These are phyloP conservation scores for Aradophagus sp. DNA, from an alignment of 1,140 invertebrate genomes.

Conservation along the genomic window DNA sequence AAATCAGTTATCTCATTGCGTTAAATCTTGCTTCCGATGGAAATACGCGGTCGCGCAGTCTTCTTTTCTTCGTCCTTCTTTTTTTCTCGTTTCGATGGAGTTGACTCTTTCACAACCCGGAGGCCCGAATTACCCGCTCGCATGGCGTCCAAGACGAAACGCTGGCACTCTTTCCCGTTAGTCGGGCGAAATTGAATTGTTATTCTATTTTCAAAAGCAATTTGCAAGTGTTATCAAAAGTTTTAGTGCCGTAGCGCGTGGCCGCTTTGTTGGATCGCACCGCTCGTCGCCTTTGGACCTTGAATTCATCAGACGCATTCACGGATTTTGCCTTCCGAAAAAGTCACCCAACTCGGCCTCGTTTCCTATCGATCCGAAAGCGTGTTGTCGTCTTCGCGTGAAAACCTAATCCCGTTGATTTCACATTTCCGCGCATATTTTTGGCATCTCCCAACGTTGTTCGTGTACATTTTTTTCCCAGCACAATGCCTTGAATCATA, in stretches of 20 bases:
- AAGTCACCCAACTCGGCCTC: conserved; percentile 30
- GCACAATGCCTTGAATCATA: no score
- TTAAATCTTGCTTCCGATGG: conserved; percentile 36
- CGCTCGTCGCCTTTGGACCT: conserved; percentile 30
- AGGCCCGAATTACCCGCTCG: conserved; percentile 30
- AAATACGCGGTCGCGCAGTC: conserved; percentile 12
- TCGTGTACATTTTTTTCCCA: no score
- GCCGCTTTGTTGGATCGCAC: conserved; percentile 33
- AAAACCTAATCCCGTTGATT: no score
- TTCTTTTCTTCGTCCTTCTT: conserved; percentile 29
- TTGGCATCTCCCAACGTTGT: no score
- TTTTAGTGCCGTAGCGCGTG: conserved; percentile 37
- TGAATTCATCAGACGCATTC: conserved; percentile 47
- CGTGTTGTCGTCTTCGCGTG: neutral
- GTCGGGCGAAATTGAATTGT: conserved; percentile 69
- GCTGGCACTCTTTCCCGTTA: conserved; percentile 15
- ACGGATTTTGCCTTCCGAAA: conserved; percentile 24
- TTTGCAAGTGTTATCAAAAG: conserved; percentile 74
- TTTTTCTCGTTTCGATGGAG: conserved; percentile 10
- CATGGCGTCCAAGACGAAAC: conserved; percentile 17
- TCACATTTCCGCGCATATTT: no score
- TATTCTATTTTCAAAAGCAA: conserved; percentile 74
- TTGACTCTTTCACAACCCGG: conserved; percentile 28
- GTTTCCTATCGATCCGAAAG: conserved; percentile 11
- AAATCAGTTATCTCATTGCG: conserved; percentile 41